Evolutionary conservation across 2,888 invertebrate genomes (phyloP).

Genomic region (Synergus umbraculus): DNA sequence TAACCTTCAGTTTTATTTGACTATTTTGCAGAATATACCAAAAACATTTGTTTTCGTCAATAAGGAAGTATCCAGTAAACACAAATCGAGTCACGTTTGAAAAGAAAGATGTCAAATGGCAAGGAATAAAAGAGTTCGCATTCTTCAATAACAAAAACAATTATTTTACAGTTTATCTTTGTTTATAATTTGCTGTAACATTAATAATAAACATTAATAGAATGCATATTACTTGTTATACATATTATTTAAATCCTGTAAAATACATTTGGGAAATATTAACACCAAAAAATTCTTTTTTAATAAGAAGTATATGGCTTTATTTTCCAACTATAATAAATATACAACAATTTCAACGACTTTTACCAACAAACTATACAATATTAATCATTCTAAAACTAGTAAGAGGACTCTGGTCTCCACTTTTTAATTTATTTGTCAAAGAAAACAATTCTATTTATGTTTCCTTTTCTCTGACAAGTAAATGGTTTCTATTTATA

Average conservation of each 20-base stretch:
- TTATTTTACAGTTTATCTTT: neutral
- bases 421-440: neutral
- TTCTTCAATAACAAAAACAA: neutral
- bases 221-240: neutral
- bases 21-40: neutral
- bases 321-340: conserved; percentile 54
- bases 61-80: neutral
- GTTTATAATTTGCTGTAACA: neutral
- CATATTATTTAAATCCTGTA: too few species aligned
- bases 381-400: conserved; percentile 42
- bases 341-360: conserved; percentile 47
- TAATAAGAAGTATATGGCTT: conserved; percentile 50
- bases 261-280: neutral
- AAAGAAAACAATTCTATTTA: conserved; percentile 4
- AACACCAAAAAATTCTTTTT: neutral
- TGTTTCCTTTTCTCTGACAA: neutral
- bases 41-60: neutral
- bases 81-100: neutral
- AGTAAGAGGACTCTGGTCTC: neutral
- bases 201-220: neutral
- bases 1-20: neutral
- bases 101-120: neutral
- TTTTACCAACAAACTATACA: conserved; percentile 42
- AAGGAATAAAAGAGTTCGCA: neutral
- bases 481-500: neutral